Evolutionary conservation across 2,113 vertebrate species (phyloP), one percentile per base, ranked within the genome.

Genomic region (Mesoclemmys tuberculata): DNA sequence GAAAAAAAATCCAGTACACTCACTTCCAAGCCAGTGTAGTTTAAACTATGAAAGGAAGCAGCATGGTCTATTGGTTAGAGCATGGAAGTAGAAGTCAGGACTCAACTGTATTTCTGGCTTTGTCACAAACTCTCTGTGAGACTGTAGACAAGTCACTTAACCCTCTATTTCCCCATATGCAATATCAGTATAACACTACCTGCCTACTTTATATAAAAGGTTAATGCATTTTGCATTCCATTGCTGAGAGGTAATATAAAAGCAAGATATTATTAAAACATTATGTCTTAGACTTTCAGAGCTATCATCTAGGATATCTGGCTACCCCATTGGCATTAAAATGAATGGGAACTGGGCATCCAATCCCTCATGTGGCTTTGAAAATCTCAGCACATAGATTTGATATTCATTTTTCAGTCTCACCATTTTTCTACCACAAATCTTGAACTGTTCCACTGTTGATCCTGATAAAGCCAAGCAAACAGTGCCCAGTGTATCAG

Each of bases 121-220:
- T 85, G 49, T 64, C 52, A 89, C 51, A 51, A 61, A 44, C 89
- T 82, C 85, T 38, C 55, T 75, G 38, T n/a, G 22, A 77, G 27
- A 48, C 3, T 31, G 74, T 18, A 87, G 86, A 3, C 68, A 58
- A 29, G 41, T 26, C 22, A 77, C 13, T 44, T 77, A 77, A 87
- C 77, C 85, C 41, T 4, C 56, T 18, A 56, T 54, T 38, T 55
- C 46, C 71, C 79, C 3, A 90, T 92, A 58, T 44, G 4, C 27
- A 85, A 58, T 31, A 78, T 74, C 91, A 92, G 1, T 0, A 18
- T 93, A 97, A 93, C 79, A 24, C 52, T 90, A 58, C 85, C 52
- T 92, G 87, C 93, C 94, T 94, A 8, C 64, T 86, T 84, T 87
- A 89, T 90, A 94, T 46, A 49, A 35, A 79, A 7, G 89, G 90